Evolutionary conservation across 2,113 vertebrate species (phyloP), one percentile per base, ranked within the genome.

Genomic region (Psittacula cyanocephala): DNA sequence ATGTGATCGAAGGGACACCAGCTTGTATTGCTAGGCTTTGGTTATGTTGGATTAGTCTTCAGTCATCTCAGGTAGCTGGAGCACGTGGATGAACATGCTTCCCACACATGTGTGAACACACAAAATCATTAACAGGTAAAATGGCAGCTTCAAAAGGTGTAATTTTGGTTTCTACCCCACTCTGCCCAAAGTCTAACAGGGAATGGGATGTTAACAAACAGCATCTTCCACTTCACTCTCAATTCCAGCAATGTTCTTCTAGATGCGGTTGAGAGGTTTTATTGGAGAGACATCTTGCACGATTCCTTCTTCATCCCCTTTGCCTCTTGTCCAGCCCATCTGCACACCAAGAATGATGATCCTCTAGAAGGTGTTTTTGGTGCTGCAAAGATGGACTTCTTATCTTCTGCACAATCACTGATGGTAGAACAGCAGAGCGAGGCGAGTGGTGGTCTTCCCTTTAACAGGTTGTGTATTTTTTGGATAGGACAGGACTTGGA

Each of bases 81-180:
- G 81, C 59, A 49, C 20, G 74, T 28, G 47, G 47, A 35, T 76
- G 72, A 75, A 46, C n/a, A 3, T 7, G 20, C 33, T 68, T 75
- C 35, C 47, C 28, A 10, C 41, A 50, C 4, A n/a, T n/a, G 0
- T 24, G 7, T 15, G 7, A 2, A 25, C 55, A 33, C 20, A 75
- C 55, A 75, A 20, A 64, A 47, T 41, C 62, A 29, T 3, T 70
- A 24, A 28, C 33, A 49, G 81, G 43, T 69, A 50, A 65, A 67
- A 12, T 28, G 46, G 20, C 33, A 57, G 29, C 52, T 87, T 44
- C 47, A 70, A 55, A 85, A 75, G 20, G n/a, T 0, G 0, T 31
- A 5, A 20, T 39, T 85, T 49, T 53, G 15, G 12, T 39, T 82
- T 46, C 49, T 79, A 3, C 22, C 10, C 14, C 4, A 2, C 39